phyloP scores from a whole-genome alignment of 2,797 vertebrate species.

The Garrulus glandarius region DNA sequence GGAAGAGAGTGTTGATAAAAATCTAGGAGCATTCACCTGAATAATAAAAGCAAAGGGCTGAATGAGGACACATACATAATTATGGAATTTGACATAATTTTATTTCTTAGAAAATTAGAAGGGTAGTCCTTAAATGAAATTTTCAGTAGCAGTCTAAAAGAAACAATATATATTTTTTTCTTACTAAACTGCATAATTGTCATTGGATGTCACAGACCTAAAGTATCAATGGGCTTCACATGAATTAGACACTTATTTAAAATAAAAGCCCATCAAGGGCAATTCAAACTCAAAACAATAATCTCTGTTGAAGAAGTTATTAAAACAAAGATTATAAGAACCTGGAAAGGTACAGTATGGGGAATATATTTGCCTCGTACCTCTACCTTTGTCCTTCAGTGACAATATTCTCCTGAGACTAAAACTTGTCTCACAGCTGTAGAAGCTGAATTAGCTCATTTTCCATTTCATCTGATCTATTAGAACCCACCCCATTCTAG shows the following conservation, averaged over 20 bases:
- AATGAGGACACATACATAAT: background rate
- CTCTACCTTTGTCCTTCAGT: background rate
- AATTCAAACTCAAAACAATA: background rate
- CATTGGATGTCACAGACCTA: background rate
- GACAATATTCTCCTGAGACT: background rate
- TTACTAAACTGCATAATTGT: background rate
- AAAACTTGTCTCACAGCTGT: background rate
- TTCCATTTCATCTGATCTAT: background rate
- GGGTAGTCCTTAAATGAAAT: background rate
- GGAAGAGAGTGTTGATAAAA: background rate
- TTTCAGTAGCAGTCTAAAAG: background rate
- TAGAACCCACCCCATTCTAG: background rate
- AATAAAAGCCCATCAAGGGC: background rate
- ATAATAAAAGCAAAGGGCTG: background rate
- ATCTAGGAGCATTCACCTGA: background rate
- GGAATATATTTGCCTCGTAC: background rate
- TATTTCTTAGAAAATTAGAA: background rate
- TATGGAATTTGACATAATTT: background rate
- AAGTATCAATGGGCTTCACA: background rate
- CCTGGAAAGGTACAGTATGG: background rate
- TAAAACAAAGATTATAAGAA: background rate
- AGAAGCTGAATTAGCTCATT: background rate
- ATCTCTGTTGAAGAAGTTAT: background rate
- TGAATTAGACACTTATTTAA: background rate
- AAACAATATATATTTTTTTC: background rate